Conservation (phyloP, 2,797 vertebrate species). For the Salarias fasciatus region DNA sequence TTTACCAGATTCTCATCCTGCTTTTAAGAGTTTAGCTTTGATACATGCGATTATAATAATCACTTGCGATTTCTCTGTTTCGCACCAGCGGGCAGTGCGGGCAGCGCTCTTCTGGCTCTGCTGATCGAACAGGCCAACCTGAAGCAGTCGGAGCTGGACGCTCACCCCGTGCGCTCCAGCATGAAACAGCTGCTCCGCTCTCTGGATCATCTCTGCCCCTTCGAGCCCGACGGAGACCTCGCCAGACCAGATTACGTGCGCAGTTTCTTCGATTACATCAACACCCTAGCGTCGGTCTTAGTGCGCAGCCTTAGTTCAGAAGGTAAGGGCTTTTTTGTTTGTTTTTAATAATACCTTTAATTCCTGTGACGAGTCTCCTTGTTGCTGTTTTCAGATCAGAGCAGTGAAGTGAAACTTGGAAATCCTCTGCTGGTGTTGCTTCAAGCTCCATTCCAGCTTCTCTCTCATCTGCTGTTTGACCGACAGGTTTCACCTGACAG, state of each 20-base stretch:
- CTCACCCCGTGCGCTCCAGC: slow-evolving; percentile 86
- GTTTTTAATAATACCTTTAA: neutral
- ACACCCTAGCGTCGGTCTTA: slow-evolving; percentile 86
- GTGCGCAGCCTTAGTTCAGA: slow-evolving; percentile 89
- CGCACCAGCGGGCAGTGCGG: slow-evolving; percentile 80
- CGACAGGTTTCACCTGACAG: slow-evolving; percentile 93
- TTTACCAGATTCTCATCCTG: too few species aligned
- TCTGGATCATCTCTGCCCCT: slow-evolving; percentile 83
- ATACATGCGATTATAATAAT: too few species aligned
- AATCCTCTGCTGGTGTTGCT: slow-evolving; percentile 94
- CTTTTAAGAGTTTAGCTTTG: too few species aligned
- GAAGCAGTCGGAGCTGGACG: slow-evolving; percentile 85
- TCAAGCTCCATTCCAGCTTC: slow-evolving; percentile 89
- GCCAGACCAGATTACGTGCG: slow-evolving; percentile 84
- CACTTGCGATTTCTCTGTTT: too few species aligned
- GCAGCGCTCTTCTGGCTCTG: slow-evolving; percentile 78
- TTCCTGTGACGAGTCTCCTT: slow-evolving; percentile 4
- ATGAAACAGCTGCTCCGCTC: slow-evolving; percentile 88
- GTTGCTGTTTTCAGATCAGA: slow-evolving; percentile 78
- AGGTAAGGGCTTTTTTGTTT: slow-evolving; percentile 74
- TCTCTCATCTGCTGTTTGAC: slow-evolving; percentile 94
- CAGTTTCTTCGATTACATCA: slow-evolving; percentile 88
- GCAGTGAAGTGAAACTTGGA: slow-evolving; percentile 86
- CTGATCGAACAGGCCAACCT: slow-evolving; percentile 88
- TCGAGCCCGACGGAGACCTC: slow-evolving; percentile 57